A percentile compares a stretch with the other conserved stretches of the same genome.
These are phyloP conservation scores for Rana temporaria DNA, from an alignment of 2,113 vertebrate species.

Conservation along the genomic window DNA sequence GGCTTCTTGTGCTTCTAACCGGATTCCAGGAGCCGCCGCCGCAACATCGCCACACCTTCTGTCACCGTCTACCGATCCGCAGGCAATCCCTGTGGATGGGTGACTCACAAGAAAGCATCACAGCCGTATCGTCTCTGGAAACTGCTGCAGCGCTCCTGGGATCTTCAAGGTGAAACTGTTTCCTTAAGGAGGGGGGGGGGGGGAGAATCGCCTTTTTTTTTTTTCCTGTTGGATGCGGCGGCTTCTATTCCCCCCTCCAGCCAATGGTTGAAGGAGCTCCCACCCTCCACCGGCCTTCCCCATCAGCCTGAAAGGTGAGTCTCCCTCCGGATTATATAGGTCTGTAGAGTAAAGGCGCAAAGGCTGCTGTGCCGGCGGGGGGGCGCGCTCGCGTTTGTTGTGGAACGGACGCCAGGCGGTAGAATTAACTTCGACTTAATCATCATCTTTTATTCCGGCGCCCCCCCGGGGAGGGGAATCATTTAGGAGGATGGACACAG, in stretches of 20 bases:
- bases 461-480: not conserved
- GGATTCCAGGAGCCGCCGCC: not conserved
- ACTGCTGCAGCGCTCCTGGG: not conserved
- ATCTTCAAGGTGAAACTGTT: conserved; percentile 16
- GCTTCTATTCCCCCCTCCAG: not conserved
- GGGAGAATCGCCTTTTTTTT: not conserved
- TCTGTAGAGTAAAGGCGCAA: not conserved
- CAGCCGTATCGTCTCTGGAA: conserved; percentile 9
- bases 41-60: conserved; percentile 34
- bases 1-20: conserved; percentile 13
- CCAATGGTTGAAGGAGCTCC: not conserved
- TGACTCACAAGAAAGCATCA: conserved; percentile 38
- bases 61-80: conserved; percentile 5
- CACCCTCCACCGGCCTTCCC: not conserved
- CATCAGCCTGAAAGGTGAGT: conserved; percentile 51
- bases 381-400: not conserved
- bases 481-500: not conserved
- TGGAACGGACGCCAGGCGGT: not conserved
- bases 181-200: not conserved
- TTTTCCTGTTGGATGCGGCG: not conserved
- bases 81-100: conserved; percentile 1
- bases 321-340: not conserved
- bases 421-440: conserved; percentile 33
- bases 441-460: not conserved
- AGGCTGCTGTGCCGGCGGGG: too few relatives aligned